Conservation (phyloP, 2,888 invertebrate genomes). For the Nephrotoma flavescens region DNA sequence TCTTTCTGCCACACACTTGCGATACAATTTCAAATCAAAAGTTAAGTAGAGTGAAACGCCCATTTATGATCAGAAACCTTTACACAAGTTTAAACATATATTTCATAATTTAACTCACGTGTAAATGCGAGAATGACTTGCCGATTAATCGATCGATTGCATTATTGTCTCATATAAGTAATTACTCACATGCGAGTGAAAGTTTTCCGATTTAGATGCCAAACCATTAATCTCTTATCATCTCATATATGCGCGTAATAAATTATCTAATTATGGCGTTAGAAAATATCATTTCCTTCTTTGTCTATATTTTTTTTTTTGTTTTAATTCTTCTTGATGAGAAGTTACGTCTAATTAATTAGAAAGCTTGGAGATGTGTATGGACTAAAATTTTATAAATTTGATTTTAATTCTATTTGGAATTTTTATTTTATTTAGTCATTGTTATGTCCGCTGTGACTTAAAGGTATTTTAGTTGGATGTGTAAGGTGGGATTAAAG, state of each 20-base stretch:
- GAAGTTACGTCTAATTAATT: neutral
- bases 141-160: neutral
- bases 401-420: neutral
- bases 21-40: neutral
- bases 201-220: neutral
- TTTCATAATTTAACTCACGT: neutral
- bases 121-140: neutral
- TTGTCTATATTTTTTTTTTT: neutral
- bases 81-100: neutral
- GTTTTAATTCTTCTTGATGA: neutral
- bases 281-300: neutral
- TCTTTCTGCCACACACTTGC: neutral
- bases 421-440: neutral
- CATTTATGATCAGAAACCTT: too few species aligned
- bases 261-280: neutral
- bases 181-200: neutral
- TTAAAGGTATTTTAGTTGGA: neutral
- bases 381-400: neutral
- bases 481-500: neutral
- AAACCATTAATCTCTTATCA: neutral
- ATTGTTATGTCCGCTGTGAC: neutral
- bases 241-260: neutral
- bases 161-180: neutral
- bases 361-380: neutral
- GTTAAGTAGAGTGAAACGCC: too few species aligned